Evolutionary conservation across 1,140 invertebrate species (phyloP), one percentile per base, ranked within the genome.

Genomic region (Diorhabda carinulata): DNA sequence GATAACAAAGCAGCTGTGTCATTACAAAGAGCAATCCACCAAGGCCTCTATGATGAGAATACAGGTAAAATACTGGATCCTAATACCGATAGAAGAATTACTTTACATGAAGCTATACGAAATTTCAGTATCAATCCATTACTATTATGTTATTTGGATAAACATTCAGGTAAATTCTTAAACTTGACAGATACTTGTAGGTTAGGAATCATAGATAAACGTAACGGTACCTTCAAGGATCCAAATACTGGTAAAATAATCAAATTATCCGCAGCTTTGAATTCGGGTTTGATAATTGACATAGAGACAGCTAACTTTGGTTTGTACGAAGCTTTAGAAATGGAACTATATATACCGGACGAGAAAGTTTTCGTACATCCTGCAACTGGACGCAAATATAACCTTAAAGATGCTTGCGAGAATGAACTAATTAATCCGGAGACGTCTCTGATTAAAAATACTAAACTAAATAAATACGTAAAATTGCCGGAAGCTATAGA

Each of bases 11-110:
- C 90, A 3, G 87, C 92, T 1, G 86, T 95, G n/a, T 94, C 93
- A 4, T 78, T 97, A 44, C 94, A 96, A 78, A 84, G 91, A 79
- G 91, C 92, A 2, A 88, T 96, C 60, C 92, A 95, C 80, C 91
- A 94, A 82, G 94, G 94, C 3, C 81, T 94, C 0, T 95, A 95
- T 77, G 89, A 93, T 74, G 90, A 92, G 64, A 83, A 85, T 64
- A 89, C 87, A 2, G 92, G 94, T n/a, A 91, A 92, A 83, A 87
- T 97, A 41, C 86, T 87, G 40, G 92, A 96, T 83, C 89, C 92
- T 7, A 86, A 85, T 44, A 91, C 88, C 2, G 90, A 88, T 41
- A 86, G 90, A 66, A 87, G 89, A 75, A 89, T 95, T 5, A 93
- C 92, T 10, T 80, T 97, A 7, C 89, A 94, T 73, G 93, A 96